phyloP scores from a whole-genome alignment of 37 sponge, comb jelly and placozoan genomes.

The Spongia lamella region DNA sequence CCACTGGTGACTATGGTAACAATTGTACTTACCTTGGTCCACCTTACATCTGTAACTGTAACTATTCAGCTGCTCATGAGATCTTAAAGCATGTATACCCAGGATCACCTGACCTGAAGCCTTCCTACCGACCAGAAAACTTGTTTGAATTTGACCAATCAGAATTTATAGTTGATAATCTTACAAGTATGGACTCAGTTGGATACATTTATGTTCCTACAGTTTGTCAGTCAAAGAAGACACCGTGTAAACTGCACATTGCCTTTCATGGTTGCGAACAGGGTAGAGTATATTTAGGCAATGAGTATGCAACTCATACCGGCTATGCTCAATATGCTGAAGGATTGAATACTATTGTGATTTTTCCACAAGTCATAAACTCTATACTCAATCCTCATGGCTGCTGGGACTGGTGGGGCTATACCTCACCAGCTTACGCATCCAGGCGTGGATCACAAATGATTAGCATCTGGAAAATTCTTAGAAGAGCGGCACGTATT shows the following conservation, averaged over 20 bases:
- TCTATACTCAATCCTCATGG: conserved; percentile 19
- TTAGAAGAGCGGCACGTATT: too few species aligned
- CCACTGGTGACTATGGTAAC: conserved; percentile 25
- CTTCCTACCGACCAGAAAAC: background rate
- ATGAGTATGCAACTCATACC: conserved; percentile 13
- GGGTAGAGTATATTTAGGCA: conserved; percentile 26
- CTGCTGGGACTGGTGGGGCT: conserved; percentile 56
- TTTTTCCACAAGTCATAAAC: conserved; percentile 31
- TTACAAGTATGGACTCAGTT: conserved; percentile 22
- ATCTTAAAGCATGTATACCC: conserved; percentile 30
- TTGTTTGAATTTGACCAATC: conserved; percentile 14
- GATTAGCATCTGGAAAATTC: too few species aligned
- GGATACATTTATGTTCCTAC: conserved; percentile 43
- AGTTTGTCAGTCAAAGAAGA: background rate
- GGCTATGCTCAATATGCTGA: conserved; percentile 25
- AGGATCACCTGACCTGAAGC: background rate
- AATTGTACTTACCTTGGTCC: conserved; percentile 6
- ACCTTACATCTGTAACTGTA: conserved; percentile 37
- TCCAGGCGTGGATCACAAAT: too few species aligned
- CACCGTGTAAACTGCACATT: conserved; percentile 22
- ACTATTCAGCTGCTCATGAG: conserved; percentile 26
- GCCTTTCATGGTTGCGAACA: conserved; percentile 43
- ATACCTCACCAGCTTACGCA: too few species aligned
- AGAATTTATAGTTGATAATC: conserved; percentile 16
- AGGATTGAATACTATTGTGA: conserved; percentile 28